Base-by-base conservation (phyloP, 1,140 invertebrate species). In the Macrocentrus cingulum region DNA sequence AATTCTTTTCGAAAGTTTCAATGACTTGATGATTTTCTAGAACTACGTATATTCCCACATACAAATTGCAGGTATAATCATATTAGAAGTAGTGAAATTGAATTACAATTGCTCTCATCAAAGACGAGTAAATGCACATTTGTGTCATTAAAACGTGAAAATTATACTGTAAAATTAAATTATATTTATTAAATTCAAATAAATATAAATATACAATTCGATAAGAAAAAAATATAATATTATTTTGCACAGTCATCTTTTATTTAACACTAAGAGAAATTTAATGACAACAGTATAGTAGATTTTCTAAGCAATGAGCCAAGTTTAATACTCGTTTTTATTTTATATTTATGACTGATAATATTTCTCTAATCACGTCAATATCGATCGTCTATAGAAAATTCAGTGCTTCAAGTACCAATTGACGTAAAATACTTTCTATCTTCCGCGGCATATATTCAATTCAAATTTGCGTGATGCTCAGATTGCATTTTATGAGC, bases 211-310 rank as follows among this genome's bases (percentile, higher is more conserved):
- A 25, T 25, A 11, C 6, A 13, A 13, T 22, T 41, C 20, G 46
- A 56, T 56, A 16, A 56, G 19, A 19, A 56, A 20, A n/a, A 46
- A 56, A 46, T 32, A 48, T 41, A 39, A 50, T 18, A 49, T 37
- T 8, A 56, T 48, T 25, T 42, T 25, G 42, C 45, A n/a, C 23
- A 49, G n/a, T 57, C 56, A 57, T 34, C 37, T 18, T 29, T 29
- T 29, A 9, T 5, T 29, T 54, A 3, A 11, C 7, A 39, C 22
- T n/a, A 42, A 65, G 70, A 72, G 67, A 72, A 71, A 72, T 70
- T 72, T 71, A 72, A 72, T 72, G 56, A 61, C 45, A 60, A 32
- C 29, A 32, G 3, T 15, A 32, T 29, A 4, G 4, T 9, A 5
- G 4, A 9, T 9, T 29, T 13, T 15, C 36, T 39, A 39, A n/a